Percentiles rank a stretch among this genome's conserved stretches.
These are phyloP conservation scores for Nezara viridula DNA, from an alignment of 2,888 invertebrate genomes.

Conservation along the genomic window DNA sequence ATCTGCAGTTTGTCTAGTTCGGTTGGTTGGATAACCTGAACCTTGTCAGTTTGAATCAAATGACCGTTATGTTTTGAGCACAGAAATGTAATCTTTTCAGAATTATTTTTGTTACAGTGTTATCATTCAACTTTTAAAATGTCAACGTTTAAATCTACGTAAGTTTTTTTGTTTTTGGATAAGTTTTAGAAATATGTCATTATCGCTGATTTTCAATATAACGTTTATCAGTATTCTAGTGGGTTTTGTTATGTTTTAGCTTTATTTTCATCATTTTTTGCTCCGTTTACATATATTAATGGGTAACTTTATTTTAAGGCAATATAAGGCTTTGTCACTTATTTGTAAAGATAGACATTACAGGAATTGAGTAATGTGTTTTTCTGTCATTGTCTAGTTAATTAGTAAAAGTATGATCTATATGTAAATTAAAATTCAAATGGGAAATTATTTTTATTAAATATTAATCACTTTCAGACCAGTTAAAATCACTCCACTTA, in stretches of 20 bases:
- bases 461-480: neutral
- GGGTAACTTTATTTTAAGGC: neutral
- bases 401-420: neutral
- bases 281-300: neutral
- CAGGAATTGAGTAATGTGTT: neutral
- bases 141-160: slow-evolving; percentile 31
- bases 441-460: neutral
- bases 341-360: neutral
- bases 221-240: neutral
- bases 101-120: neutral
- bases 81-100: slow-evolving; percentile 24
- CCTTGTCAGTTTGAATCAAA: slow-evolving; percentile 50
- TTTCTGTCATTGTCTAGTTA: neutral
- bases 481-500: slow-evolving; percentile 25
- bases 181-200: neutral
- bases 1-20: neutral
- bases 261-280: neutral
- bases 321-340: neutral
- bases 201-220: neutral
- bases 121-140: neutral
- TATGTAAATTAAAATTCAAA: neutral
- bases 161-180: slow-evolving; percentile 12
- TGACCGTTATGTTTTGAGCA: slow-evolving; percentile 48
- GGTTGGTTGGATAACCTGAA: slow-evolving; percentile 26
- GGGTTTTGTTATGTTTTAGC: neutral